Evolutionary conservation across 2,888 invertebrate species (phyloP).

Genomic region (Cephus spinipes): DNA sequence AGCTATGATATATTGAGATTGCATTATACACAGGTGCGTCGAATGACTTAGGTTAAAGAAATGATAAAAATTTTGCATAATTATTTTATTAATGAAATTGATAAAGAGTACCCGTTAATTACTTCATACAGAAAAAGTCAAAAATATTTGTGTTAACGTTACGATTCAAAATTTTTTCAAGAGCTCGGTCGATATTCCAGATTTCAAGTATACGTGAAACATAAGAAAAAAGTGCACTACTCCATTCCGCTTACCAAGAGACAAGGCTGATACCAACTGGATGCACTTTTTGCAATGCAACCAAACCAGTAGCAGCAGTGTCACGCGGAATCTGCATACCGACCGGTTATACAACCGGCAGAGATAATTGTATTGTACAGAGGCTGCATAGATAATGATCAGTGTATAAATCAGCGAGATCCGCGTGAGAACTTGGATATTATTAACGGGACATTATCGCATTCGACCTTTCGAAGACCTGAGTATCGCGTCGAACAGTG

Average conservation of each 20-base stretch:
- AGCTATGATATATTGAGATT: too few species aligned
- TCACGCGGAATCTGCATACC: conserved; percentile 17
- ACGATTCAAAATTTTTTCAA: not conserved
- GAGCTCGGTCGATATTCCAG: not conserved
- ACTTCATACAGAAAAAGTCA: not conserved
- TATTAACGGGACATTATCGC: conserved; percentile 41
- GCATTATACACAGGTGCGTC: too few species aligned
- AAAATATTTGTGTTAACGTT: not conserved
- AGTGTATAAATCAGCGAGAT: conserved; percentile 37
- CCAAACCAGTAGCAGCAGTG: not conserved
- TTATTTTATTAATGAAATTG: too few species aligned
- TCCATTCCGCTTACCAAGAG: not conserved
- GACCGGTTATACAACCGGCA: conserved; percentile 38
- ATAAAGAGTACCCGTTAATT: too few species aligned
- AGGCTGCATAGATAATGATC: conserved; percentile 47
- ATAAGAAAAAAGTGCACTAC: not conserved
- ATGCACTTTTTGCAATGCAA: not conserved
- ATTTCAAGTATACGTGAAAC: not conserved
- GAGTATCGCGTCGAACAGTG: not conserved
- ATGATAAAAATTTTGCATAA: too few species aligned
- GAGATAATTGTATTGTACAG: conserved; percentile 49
- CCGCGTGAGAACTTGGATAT: conserved; percentile 45
- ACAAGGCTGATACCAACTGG: not conserved
- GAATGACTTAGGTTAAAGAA: too few species aligned
- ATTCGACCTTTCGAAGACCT: conserved; percentile 35